Evolutionary conservation across 2,888 invertebrate genomes (phyloP), one percentile per base, ranked within the genome.

Genomic region (Fragum whitleyi): DNA sequence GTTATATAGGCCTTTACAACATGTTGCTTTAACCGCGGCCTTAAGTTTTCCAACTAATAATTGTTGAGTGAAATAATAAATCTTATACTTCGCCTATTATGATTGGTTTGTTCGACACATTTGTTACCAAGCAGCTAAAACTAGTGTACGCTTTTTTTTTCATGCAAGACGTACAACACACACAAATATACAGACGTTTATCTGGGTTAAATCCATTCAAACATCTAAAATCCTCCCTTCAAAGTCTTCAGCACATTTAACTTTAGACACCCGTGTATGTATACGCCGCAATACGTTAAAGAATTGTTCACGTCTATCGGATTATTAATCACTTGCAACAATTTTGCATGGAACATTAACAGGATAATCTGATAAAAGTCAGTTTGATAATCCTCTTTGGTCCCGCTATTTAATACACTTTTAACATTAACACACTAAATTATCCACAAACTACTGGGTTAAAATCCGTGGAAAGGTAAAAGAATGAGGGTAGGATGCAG

Each of bases 291-390:
- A 16, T 19, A 47, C 14, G n/a, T 14, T 14, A 3, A 36, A 9
- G 32, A 36, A 36, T 36, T 6, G 9, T 36, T 6, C 32, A 6
- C 5, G 32, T 36, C 9, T 36, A 36, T 6, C 32, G 3, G 5
- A 36, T 36, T 36, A 47, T 47, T 9, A 5, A 47, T 47, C 7
- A 47, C 14, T 47, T 19, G 47, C 5, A 47, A 47, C n/a, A 47
- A 14, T 47, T 47, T 47, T 47, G 14, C 47, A 47, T 47, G 14
- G 16, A 47, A 19, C 19, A 28, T 32, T 42, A 23, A 21, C 11
- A 26, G 65, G 65, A 65, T 65, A 65, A 65, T 65, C 65, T 65
- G 39, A 3, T 39, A 65, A 65, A 65, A 65, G 65, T 65, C 65
- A 65, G 36, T 42, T n/a, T 42, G 6, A 2, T 65, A 65, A 65